Conservation (phyloP, 2,113 vertebrate species). For the Phoenicopterus ruber region DNA sequence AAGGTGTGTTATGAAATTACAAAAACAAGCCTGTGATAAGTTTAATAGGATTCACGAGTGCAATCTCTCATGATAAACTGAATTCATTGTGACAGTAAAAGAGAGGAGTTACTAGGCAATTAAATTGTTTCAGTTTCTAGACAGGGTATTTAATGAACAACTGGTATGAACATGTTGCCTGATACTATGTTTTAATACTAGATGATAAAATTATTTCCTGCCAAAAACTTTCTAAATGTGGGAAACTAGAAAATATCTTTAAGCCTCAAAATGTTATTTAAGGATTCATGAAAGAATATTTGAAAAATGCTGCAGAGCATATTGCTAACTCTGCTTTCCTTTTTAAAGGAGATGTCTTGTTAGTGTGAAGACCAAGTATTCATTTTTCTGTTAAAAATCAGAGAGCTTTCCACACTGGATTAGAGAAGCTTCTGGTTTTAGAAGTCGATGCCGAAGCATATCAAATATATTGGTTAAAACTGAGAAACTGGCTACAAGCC, state of each 20-base stretch:
- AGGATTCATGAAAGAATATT: background rate
- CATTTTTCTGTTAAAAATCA: background rate
- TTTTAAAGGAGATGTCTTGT: background rate
- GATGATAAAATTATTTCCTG: background rate
- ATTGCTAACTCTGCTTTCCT: background rate
- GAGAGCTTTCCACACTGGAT: background rate
- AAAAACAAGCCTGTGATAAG: background rate
- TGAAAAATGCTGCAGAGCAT: background rate
- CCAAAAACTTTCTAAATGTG: background rate
- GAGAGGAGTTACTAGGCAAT: background rate
- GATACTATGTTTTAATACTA: background rate
- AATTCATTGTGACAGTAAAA: background rate
- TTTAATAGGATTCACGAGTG: background rate
- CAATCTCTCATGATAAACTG: conserved; percentile 25
- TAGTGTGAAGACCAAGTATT: background rate
- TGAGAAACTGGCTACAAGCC: background rate
- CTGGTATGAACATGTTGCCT: background rate
- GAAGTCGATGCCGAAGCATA: background rate
- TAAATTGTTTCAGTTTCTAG: background rate
- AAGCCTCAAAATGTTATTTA: background rate
- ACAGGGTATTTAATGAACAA: background rate
- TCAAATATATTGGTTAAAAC: background rate
- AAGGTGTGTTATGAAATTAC: background rate
- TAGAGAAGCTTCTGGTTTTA: background rate
- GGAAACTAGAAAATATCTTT: background rate